Conservation (phyloP, 2,888 invertebrate genomes). For the Thysanoteuthis rhombus region DNA sequence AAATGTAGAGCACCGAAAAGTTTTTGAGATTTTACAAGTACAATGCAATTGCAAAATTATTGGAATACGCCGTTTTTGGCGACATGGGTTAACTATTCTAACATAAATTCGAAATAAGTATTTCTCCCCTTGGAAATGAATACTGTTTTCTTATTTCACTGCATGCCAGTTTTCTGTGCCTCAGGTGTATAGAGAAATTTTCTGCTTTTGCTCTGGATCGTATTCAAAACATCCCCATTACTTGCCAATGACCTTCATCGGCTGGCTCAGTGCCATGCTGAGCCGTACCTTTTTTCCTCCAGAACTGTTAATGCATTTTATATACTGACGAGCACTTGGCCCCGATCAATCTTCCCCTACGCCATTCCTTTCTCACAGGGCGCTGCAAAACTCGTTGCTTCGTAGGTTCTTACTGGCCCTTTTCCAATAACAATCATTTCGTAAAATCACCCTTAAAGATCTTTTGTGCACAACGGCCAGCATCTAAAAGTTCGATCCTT, state of each 20-base stretch:
- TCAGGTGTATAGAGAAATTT: background rate
- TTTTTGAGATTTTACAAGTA: no score
- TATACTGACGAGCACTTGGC: background rate
- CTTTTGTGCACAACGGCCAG: background rate
- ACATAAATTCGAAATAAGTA: no score
- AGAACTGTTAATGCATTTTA: background rate
- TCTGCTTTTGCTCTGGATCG: background rate
- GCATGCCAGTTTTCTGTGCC: background rate
- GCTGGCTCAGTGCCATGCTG: background rate
- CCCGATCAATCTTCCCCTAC: background rate
- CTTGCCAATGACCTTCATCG: background rate
- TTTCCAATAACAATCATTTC: background rate
- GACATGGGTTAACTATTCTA: no score
- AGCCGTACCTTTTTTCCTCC: background rate
- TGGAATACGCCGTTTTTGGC: no score
- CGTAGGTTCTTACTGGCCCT: background rate
- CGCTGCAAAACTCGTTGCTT: background rate
- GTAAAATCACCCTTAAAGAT: background rate
- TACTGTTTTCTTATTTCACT: background rate
- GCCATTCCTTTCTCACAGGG: background rate
- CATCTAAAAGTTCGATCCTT: background rate
- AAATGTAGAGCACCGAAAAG: no score
- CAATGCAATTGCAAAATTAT: no score
- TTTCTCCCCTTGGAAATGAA: background rate
- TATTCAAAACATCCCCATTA: background rate